A percentile compares a stretch with the other conserved stretches of the same genome.
Evolutionary conservation across 1,140 invertebrate genomes (phyloP).

Genomic region (Cephus cinctus): DNA sequence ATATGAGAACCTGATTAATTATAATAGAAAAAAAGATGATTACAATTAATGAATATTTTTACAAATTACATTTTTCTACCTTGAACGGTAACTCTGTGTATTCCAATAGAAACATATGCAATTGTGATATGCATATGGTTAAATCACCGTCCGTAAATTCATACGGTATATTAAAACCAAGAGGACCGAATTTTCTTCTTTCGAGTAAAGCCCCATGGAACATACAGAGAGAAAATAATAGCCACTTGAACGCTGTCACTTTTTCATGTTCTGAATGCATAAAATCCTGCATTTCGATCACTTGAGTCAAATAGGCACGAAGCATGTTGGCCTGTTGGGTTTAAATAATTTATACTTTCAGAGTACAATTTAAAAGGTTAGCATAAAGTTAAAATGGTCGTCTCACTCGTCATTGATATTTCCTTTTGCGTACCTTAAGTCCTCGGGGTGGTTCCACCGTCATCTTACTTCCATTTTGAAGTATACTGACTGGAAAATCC

Average conservation of each 20-base stretch:
- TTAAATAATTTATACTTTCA: no score
- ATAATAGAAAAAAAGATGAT: background rate
- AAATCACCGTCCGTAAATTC: constrained; percentile 77
- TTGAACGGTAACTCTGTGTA: constrained; percentile 66
- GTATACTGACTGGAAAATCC: constrained; percentile 66
- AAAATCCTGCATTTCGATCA: constrained; percentile 58
- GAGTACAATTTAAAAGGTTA: no score
- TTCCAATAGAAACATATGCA: constrained; percentile 67
- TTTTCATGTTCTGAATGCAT: constrained; percentile 57
- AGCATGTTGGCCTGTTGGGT: constrained; percentile 65
- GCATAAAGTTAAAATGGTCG: no score
- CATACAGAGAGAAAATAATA: constrained; percentile 69
- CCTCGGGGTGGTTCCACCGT: constrained; percentile 72
- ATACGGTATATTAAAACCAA: constrained; percentile 76
- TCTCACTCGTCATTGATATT: background rate
- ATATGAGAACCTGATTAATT: constrained; percentile 58
- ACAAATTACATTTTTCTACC: constrained; percentile 34
- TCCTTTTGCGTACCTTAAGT: constrained; percentile 43
- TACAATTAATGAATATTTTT: no score
- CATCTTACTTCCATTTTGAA: constrained; percentile 73
- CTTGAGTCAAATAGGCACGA: constrained; percentile 59
- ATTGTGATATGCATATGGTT: constrained; percentile 69
- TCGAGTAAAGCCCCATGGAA: constrained; percentile 73
- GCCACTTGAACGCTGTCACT: constrained; percentile 61
- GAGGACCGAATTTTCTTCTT: constrained; percentile 69